A percentile compares a stretch with the other conserved stretches of the same genome.
These are phyloP conservation scores for Tetrao urogallus DNA, from an alignment of 2,113 vertebrate species.

Conservation along the genomic window DNA sequence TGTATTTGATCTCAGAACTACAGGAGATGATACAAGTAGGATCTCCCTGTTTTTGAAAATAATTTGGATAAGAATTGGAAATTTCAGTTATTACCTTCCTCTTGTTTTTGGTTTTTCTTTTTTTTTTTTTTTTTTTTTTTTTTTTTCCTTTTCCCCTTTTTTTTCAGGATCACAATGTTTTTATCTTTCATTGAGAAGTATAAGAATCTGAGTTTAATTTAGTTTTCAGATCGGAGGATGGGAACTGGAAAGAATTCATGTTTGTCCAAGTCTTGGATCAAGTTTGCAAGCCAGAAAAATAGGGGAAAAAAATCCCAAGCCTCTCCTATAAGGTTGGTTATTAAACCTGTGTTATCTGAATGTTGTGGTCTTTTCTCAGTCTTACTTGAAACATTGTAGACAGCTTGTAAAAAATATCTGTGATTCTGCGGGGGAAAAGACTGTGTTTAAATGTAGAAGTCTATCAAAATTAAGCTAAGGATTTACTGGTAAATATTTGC, in stretches of 20 bases:
- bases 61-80: not conserved
- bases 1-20: not conserved
- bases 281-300: not conserved
- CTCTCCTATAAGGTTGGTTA: not conserved
- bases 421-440: not conserved
- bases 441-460: not conserved
- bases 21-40: not conserved
- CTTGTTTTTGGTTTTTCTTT: not conserved
- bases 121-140: not conserved
- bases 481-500: constrained; percentile 23
- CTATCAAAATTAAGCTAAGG: constrained; percentile 9
- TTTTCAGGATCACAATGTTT: not conserved
- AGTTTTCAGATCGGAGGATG: not conserved
- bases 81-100: not conserved
- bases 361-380: not conserved
- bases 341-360: not conserved
- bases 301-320: too few relatives aligned
- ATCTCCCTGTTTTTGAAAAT: not conserved
- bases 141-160: not conserved
- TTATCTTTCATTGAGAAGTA: not conserved
- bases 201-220: not conserved
- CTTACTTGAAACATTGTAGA: not conserved
- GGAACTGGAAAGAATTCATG: not conserved
- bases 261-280: not conserved
- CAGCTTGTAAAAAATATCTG: not conserved